These are phyloP conservation scores for Monodelphis domestica DNA, from an alignment of 2,797 vertebrate genomes.

Conservation along the genomic window DNA sequence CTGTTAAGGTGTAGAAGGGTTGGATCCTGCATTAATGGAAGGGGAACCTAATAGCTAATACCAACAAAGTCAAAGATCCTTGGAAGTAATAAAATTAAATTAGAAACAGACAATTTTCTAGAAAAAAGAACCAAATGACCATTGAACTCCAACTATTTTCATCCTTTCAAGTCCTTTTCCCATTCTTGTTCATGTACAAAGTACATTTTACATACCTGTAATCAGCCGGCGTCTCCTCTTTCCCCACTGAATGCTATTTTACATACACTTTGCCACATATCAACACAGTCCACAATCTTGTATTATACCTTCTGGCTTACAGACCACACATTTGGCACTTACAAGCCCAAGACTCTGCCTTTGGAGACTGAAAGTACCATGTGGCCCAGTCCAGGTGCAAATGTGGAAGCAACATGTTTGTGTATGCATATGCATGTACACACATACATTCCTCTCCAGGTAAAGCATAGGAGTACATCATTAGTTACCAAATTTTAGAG, in stretches of 20 bases:
- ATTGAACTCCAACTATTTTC: neutral
- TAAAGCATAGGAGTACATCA: neutral
- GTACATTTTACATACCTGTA: neutral
- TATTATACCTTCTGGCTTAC: neutral
- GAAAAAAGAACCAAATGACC: neutral
- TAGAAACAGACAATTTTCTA: neutral
- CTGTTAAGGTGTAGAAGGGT: neutral
- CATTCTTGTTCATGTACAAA: neutral
- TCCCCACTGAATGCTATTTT: neutral
- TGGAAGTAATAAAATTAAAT: neutral
- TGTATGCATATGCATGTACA: neutral
- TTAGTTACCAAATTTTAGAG: neutral
- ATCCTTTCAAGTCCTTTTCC: neutral
- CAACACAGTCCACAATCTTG: neutral
- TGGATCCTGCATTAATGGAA: neutral
- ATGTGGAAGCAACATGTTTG: neutral
- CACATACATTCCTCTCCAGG: neutral
- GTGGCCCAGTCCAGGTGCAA: neutral
- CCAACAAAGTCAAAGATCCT: neutral
- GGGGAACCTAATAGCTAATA: neutral
- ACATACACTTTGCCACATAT: neutral
- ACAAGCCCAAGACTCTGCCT: neutral
- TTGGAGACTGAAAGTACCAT: neutral
- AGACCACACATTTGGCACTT: neutral
- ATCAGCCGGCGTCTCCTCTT: neutral